Base-by-base conservation (phyloP, 2,797 vertebrate species). In the Urophycis tenuis region DNA sequence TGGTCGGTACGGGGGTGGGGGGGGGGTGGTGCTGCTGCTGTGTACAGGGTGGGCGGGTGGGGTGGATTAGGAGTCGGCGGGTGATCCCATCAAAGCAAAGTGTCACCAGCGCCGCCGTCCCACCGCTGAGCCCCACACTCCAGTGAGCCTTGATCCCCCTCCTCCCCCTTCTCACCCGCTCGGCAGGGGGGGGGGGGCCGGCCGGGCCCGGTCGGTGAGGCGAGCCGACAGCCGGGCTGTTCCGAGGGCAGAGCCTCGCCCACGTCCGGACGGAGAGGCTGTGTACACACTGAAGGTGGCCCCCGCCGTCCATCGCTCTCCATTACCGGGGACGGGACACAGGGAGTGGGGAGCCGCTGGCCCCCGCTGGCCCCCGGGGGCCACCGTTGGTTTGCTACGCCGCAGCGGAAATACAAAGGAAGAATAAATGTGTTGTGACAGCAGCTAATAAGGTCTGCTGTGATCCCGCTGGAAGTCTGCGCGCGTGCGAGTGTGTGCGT, bases 341-440 rank as follows among this genome's bases (percentile, higher is more conserved):
- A 86, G 60, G 3, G 60, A 67, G 39, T 83, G 90, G 89, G 87
- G 90, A 86, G 85, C 77, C 86, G 87, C 83, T 83, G 85, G 90
- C 86, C 83, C 83, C 85, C 85, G 88, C 82, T 81, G 82, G n/a
- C n/a, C n/a, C n/a, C n/a, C 84, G 83, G 90, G 89, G 89, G 83
- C 85, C 88, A 93, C 92, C 92, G 92, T 90, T 92, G 85, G 87
- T 89, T 86, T 88, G 64, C 7, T 79, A 88, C 86, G 80, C 84
- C 79, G 81, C 81, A 81, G n/a, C 84, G 89, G 88, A 93, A 93
- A 94, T 87, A 81, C 88, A n/a, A n/a, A 94, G 91, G 90, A 94
- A 85, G 87, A 89, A 91, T 92, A 92, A 94, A 95, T 94, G 90
- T 87, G 88, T 89, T 91, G 88, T 91, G 93, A 94, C 93, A 93